Conservation (phyloP, 2,113 vertebrate genomes). For the Petroica traversi region DNA sequence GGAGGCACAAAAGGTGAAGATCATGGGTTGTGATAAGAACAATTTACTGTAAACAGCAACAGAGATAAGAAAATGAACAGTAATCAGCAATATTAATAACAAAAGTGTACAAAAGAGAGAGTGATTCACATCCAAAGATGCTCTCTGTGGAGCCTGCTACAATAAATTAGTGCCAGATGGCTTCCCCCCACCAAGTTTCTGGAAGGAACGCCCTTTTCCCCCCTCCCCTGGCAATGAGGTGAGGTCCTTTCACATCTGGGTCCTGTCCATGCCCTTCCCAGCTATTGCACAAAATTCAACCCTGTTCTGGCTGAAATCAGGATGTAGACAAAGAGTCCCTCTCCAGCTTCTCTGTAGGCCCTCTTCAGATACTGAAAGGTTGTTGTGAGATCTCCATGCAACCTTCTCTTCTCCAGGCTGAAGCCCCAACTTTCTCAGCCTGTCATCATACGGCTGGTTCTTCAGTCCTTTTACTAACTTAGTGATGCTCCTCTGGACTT, state of each 20-base stretch:
- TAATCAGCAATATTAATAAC: background rate
- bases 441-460: background rate
- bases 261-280: background rate
- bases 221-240: background rate
- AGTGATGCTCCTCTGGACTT: background rate
- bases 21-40: accelerated
- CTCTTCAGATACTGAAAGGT: background rate
- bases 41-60: background rate
- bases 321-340: background rate
- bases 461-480: background rate
- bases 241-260: background rate
- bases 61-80: background rate
- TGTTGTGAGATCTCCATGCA: background rate
- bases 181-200: background rate
- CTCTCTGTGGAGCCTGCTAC: background rate
- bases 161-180: background rate
- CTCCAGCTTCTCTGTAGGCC: background rate
- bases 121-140: background rate
- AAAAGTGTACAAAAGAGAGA: background rate
- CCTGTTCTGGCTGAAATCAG: background rate
- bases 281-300: background rate
- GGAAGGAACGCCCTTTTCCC: background rate
- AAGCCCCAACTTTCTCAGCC: background rate
- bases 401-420: background rate
- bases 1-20: background rate